Base-by-base conservation (phyloP, 2,797 vertebrate species). In the Neopelma chrysocephalum region DNA sequence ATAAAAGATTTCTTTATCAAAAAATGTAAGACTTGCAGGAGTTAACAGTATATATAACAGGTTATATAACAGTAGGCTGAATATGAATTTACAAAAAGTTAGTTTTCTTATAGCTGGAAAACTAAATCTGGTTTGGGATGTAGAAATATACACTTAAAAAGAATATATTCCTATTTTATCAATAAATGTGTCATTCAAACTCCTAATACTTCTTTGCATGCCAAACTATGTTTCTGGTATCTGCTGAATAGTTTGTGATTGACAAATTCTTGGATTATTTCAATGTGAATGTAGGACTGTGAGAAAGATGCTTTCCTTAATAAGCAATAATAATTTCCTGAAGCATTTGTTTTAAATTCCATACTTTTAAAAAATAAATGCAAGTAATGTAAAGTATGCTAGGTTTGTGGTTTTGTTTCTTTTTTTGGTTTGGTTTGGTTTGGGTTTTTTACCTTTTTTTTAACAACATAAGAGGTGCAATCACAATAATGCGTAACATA, bases 211-310 rank as follows among this genome's bases (percentile, higher is more conserved):
- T 75, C 66, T 89, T 86, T 86, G 38, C 86, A 62, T 93, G 93
- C 96, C 93, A 97, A 94, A 94, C 85, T 94, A 1, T 48, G 15
- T 57, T 92, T 88, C 69, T 86, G 38, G 12, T 83, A 78, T 86
- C 77, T 90, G 81, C 42, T 95, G 93, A 97, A 90, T 97, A 96
- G 77, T 95, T 97, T 95, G 87, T 97, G 94, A 95, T 95, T 98
- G 97, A 84, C 88, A 97, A 96, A 93, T 97, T 94, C 53, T 82
- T 95, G 93, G 83, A 69, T 94, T 97, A 97, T 96, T 96, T 81
- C 57, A 45, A 61, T 93, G 34, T 57, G 77, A 87, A 85, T 82
- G 60, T 85, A 69, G 62, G 51, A 81, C 54, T 94, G 38, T 86
- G 73, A 92, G 65, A 94, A 92, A 58, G 43, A 91, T 95, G 53